Percentiles rank a stretch among this genome's conserved stretches.
phyloP scores from a whole-genome alignment of 2,113 vertebrate genomes.

The Phocoena phocoena region DNA sequence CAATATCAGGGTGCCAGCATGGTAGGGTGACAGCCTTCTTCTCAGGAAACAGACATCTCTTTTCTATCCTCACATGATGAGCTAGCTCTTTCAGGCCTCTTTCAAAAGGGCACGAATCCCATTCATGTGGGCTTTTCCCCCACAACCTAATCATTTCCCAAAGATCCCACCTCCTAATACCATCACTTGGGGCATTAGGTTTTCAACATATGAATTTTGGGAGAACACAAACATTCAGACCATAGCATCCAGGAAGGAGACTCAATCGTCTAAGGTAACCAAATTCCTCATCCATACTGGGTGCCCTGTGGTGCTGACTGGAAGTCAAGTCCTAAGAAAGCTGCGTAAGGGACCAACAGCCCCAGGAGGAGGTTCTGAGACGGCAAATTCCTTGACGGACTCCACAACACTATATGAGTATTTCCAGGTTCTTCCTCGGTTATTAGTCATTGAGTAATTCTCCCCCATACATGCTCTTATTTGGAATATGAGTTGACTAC shows the following conservation, averaged over 20 bases:
- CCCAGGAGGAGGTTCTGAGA: no score
- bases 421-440: neutral
- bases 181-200: neutral
- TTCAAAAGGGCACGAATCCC: neutral
- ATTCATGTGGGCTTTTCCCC: neutral
- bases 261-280: neutral
- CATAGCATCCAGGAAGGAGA: neutral
- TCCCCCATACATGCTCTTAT: neutral
- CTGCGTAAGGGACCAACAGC: neutral
- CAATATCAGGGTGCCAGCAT: neutral
- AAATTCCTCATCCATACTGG: neutral
- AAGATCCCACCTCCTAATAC: neutral
- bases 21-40: neutral
- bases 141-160: neutral
- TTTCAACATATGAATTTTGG: neutral
- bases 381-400: neutral
- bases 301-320: accelerated
- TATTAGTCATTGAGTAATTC: neutral
- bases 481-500: neutral
- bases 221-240: neutral
- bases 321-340: neutral
- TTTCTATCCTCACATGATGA: neutral
- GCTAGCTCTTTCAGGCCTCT: neutral
- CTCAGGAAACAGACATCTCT: neutral
- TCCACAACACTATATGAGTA: neutral